phyloP scores from a whole-genome alignment of 2,113 vertebrate species.

The Odocoileus hemionus region DNA sequence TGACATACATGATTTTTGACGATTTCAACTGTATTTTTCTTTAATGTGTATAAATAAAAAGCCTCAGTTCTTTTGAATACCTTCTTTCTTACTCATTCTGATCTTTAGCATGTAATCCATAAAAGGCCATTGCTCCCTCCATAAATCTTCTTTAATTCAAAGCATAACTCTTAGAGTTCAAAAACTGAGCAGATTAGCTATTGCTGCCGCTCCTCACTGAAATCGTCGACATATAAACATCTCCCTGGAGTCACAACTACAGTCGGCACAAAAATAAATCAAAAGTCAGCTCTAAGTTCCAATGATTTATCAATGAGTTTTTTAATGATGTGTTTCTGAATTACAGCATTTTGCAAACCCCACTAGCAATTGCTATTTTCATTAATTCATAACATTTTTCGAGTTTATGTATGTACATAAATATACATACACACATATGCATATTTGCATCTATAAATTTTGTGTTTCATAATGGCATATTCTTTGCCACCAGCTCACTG shows the following conservation, averaged over 20 bases:
- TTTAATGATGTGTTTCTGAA: constrained; percentile 63
- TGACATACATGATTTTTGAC: constrained; percentile 21
- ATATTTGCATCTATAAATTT: constrained; percentile 66
- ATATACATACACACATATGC: constrained; percentile 22
- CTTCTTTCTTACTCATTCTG: constrained; percentile 67
- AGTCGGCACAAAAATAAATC: constrained; percentile 64
- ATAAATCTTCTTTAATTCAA: constrained; percentile 70
- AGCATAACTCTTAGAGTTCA: constrained; percentile 58
- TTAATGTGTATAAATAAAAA: constrained; percentile 63
- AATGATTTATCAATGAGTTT: constrained; percentile 65
- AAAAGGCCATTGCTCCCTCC: constrained; percentile 50
- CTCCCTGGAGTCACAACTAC: constrained; percentile 50
- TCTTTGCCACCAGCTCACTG: constrained; percentile 44
- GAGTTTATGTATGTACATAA: constrained; percentile 23
- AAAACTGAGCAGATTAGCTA: constrained; percentile 63
- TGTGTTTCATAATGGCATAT: constrained; percentile 53
- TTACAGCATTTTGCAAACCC: constrained; percentile 52
- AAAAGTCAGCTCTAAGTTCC: constrained; percentile 50
- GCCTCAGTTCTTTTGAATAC: constrained; percentile 63
- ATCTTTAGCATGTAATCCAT: constrained; percentile 37
- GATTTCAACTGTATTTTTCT: constrained; percentile 44
- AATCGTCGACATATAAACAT: constrained; percentile 40
- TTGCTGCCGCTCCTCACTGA: constrained; percentile 58
- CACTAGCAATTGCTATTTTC: constrained; percentile 40
- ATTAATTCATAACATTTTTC: constrained; percentile 51